Conservation (phyloP, 2,113 vertebrate species). For the Lepus timidus region DNA sequence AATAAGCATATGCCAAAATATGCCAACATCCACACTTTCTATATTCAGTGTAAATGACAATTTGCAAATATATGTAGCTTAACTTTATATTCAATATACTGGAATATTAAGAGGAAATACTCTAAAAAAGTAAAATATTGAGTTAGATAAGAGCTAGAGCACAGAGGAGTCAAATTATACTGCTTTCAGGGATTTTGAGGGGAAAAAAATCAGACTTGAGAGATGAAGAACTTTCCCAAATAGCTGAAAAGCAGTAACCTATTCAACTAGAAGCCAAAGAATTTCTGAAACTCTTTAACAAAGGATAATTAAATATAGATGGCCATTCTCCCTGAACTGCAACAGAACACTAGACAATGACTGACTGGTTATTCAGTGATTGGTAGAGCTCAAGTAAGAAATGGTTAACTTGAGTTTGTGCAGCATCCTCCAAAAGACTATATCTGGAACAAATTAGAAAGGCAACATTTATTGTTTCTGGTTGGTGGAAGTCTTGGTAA, state of each 20-base stretch:
- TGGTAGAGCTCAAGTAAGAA: neutral
- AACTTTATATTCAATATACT: constrained; percentile 13
- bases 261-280: neutral
- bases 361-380: neutral
- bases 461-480: neutral
- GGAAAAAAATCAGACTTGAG: neutral
- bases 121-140: neutral
- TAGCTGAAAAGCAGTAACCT: too few relatives aligned
- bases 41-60: neutral
- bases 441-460: neutral
- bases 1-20: neutral
- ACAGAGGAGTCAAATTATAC: neutral
- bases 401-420: neutral
- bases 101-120: constrained; percentile 2
- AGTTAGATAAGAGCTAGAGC: neutral
- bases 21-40: neutral
- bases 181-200: neutral
- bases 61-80: constrained; percentile 24
- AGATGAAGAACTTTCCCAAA: neutral
- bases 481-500: neutral
- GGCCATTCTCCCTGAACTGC: neutral
- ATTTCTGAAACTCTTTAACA: neutral
- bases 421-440: neutral
- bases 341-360: neutral
- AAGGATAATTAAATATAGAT: neutral